phyloP scores from a whole-genome alignment of 2,888 invertebrate genomes.

The Hanleya hanleyi region DNA sequence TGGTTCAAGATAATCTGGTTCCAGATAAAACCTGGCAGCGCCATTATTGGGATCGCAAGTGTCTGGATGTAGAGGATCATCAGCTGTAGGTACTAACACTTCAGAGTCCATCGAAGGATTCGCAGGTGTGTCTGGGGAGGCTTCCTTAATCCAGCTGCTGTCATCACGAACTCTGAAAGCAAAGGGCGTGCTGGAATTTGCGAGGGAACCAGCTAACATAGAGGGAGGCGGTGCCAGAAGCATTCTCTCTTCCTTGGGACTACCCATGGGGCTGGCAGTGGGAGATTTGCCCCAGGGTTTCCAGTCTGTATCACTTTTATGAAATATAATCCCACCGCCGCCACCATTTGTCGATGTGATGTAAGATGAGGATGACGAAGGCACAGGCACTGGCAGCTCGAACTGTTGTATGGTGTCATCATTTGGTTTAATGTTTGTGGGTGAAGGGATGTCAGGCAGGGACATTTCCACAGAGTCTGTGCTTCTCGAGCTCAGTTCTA shows the following conservation, averaged over 20 bases:
- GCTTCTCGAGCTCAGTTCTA: slow-evolving; percentile 60
- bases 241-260: background rate
- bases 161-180: slow-evolving; percentile 21
- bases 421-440: slow-evolving; percentile 30
- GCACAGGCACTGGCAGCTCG: background rate
- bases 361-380: background rate
- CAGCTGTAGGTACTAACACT: background rate
- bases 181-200: background rate
- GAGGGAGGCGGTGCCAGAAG: background rate
- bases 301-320: background rate
- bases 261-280: background rate
- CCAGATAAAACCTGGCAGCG: slow-evolving; percentile 39
- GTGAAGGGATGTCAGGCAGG: slow-evolving; percentile 50
- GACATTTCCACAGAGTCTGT: slow-evolving; percentile 65
- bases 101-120: background rate
- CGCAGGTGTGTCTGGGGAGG: slow-evolving; percentile 10
- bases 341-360: no score
- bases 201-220: background rate
- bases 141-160: slow-evolving; percentile 49
- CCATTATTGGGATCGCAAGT: slow-evolving; percentile 10
- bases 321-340: no score
- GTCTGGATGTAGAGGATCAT: background rate
- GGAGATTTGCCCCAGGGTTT: background rate
- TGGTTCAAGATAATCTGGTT: background rate
- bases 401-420: background rate